A percentile compares a stretch with the other conserved stretches of the same genome.
Evolutionary conservation across 1,140 invertebrate genomes (phyloP).

Genomic region (Lepidurus packardi): DNA sequence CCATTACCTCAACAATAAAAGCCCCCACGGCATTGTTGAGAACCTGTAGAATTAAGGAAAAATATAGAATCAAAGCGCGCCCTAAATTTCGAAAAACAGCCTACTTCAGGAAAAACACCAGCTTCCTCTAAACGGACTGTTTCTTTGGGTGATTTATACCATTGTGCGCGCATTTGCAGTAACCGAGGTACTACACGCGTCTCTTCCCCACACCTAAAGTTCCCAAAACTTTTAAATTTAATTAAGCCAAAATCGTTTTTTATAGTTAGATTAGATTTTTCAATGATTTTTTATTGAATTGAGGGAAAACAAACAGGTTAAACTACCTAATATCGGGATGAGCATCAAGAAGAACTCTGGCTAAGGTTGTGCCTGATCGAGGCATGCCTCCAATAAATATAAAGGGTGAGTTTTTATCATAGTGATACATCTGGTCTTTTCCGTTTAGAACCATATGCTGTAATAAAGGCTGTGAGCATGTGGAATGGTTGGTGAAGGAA

Average conservation of each 20-base stretch:
- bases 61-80: slow-evolving; percentile 36
- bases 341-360: slow-evolving; percentile 96
- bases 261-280: neutral
- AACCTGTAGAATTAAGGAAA: slow-evolving; percentile 49
- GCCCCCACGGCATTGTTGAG: slow-evolving; percentile 91
- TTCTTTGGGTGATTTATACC: slow-evolving; percentile 88
- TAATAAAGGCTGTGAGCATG: slow-evolving; percentile 32
- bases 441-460: slow-evolving; percentile 32
- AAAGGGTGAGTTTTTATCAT: slow-evolving; percentile 80
- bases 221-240: slow-evolving; percentile 31
- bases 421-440: slow-evolving; percentile 44
- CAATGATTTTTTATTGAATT: too few species aligned
- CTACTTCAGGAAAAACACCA: slow-evolving; percentile 79
- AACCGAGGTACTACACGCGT: slow-evolving; percentile 93
- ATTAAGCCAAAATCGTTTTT: neutral
- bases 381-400: slow-evolving; percentile 97
- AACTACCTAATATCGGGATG: slow-evolving; percentile 86
- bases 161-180: slow-evolving; percentile 83
- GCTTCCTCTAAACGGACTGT: slow-evolving; percentile 82
- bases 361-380: slow-evolving; percentile 91
- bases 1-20: slow-evolving; percentile 94
- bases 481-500: slow-evolving; percentile 35
- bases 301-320: too few species aligned
- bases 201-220: slow-evolving; percentile 87
- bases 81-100: slow-evolving; percentile 14